Base-by-base conservation (phyloP, 1,140 invertebrate species). In the Pseudoatta argentina region DNA sequence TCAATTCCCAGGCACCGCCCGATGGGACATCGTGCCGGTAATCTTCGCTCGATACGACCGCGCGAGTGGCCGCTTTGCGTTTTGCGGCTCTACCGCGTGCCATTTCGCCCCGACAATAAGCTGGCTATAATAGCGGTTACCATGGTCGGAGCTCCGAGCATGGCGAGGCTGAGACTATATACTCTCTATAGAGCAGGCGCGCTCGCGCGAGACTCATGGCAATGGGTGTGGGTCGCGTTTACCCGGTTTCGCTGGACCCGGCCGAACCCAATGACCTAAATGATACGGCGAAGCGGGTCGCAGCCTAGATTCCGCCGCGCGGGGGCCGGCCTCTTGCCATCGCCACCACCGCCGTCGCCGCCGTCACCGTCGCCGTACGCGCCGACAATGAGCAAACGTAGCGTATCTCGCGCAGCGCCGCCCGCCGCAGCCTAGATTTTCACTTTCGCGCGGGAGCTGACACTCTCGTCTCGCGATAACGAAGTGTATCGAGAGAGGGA, bases 271-370 rank as follows among this genome's bases (percentile, higher is more conserved):
- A 90, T 91, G 93, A 94, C 93, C 93, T 86, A 92, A 93, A 94
- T 93, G 92, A 93, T 94, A 93, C 73, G 67, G 90, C 87, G 85
- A 93, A 93, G 87, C 91, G 88, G 93, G 92, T 94, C 93, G 88
- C 83, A 93, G 88, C 93, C 93, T 93, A 93, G 93, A 94, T 93
- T 93, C 91, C 89, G 88, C 24, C 71, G 83, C 71, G 83, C 83
- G 77, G 85, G 77, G 85, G 82, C 55, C 89, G 89, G 88, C 86
- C 88, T 91, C 77, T 90, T 81, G 88, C 88, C 79, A 51, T 39
- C 66, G 34, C 78, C 27, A 2, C 27, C 27, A 2, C 27, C 64
- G 76, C 44, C 77, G 59, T 73, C 30, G 59, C 79, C 72, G 27
- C 2, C 27, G 27, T 2, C 87, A 24, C 24, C 24, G 27, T 30